Evolutionary conservation across 2,888 invertebrate species (phyloP), one percentile per base, ranked within the genome.

Genomic region (Tolmerus cingulatus): DNA sequence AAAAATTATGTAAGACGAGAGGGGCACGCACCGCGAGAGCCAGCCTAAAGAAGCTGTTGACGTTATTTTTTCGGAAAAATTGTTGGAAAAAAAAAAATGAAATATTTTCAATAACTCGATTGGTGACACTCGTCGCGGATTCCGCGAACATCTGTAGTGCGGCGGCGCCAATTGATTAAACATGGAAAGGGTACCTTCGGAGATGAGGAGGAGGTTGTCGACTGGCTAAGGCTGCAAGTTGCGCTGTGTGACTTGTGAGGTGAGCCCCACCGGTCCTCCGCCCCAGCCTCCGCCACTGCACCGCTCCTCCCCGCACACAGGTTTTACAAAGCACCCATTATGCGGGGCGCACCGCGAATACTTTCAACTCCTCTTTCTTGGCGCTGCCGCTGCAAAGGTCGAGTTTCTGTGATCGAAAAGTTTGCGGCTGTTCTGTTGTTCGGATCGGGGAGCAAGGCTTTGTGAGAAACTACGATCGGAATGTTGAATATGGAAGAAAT

Each of bases 151-250:
- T 84, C 43, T 84, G 84, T 40, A 84, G 40, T 84, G 74, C 84
- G 84, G 74, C 84, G 84, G 84, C 84, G 84, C 84, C 84, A 84
- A 84, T 84, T 84, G 84, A 84, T 84, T 84, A 84, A 84, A 84
- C 66, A 84, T 40, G 66, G 43, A 66, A 66, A 84, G 34, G 34
- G 30, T 40, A 84, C 19, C 27, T 55, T 12, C 19, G 37, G 30
- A 40, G 40, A 55, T 16, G 55, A 57, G 57, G 76, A 37, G 76
- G 37, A 76, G 76, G 76, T 14, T 37, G 76, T 76, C 76, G 76
- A 76, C 76, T 76, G n/a, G 76, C 76, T 34, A 12, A 8, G 34
- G 8, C 34, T 16, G 66, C n/a, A n/a, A 8, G 27, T 14, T 66
- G 66, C 14, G 43, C 43, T 46, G 43, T 43, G 43, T 40, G 40